phyloP scores from a whole-genome alignment of 2,113 vertebrate genomes.

The Rhipidura dahli region DNA sequence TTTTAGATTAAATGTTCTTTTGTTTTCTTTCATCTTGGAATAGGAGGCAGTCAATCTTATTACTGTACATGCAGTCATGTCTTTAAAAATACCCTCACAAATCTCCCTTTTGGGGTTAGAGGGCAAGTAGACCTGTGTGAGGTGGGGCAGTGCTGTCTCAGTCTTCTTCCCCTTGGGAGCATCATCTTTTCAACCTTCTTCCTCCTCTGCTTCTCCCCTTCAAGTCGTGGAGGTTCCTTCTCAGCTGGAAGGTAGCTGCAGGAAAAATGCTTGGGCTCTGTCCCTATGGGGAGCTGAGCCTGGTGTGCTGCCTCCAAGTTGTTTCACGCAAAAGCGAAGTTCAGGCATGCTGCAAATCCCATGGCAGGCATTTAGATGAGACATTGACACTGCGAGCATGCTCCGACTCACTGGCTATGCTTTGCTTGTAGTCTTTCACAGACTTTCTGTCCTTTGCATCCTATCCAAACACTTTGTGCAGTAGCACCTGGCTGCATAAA shows the following conservation, averaged over 20 bases:
- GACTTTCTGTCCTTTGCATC: not conserved
- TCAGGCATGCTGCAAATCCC: not conserved
- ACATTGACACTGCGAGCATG: not conserved
- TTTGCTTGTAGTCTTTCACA: not conserved
- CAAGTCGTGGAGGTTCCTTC: not conserved
- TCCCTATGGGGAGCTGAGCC: not conserved
- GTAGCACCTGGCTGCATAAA: not conserved
- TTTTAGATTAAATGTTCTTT: not conserved
- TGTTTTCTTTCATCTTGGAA: not conserved
- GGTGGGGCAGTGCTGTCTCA: not conserved
- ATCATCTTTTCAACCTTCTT: not conserved
- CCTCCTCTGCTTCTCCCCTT: not conserved
- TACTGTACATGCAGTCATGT: not conserved
- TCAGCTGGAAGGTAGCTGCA: not conserved
- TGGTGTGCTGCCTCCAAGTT: not conserved
- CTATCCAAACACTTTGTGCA: not conserved
- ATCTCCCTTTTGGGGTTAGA: not conserved
- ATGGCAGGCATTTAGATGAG: not conserved
- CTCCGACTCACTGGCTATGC: accelerated
- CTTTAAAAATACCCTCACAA: not conserved
- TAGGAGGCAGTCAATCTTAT: not conserved
- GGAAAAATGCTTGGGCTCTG: not conserved
- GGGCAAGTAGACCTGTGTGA: not conserved
- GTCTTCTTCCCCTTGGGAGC: not conserved
- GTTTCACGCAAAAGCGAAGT: not conserved